These are phyloP conservation scores for Meiosimyza decipiens DNA, from an alignment of 2,888 invertebrate species.

Conservation along the genomic window DNA sequence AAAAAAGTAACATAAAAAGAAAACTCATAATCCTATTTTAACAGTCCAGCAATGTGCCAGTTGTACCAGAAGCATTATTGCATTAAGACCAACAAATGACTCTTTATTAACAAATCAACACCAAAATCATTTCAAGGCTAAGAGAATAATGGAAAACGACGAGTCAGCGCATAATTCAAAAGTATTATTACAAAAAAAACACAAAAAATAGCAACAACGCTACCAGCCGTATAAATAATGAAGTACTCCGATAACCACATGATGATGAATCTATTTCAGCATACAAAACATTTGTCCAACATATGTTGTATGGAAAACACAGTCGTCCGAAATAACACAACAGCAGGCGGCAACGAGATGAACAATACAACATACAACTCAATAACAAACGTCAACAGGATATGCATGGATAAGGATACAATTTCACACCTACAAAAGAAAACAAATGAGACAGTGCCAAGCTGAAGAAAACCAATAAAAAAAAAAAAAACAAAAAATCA, in stretches of 20 bases:
- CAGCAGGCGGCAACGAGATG: slow-evolving; percentile 28
- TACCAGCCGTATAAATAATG: neutral
- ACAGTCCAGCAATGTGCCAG: neutral
- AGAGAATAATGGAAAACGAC: neutral
- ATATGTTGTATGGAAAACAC: slow-evolving; percentile 10
- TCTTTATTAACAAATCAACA: slow-evolving; percentile 2
- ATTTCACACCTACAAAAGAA: slow-evolving; percentile 60
- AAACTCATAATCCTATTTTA: too few relatives aligned
- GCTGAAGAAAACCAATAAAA: neutral
- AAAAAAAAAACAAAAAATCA: neutral
- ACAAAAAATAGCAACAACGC: neutral
- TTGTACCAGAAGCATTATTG: neutral
- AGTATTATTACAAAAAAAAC: too few relatives aligned
- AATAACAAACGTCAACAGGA: slow-evolving; percentile 55
- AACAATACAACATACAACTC: slow-evolving; percentile 25
- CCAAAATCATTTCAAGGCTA: neutral
- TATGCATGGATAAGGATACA: slow-evolving; percentile 59
- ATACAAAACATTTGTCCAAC: slow-evolving; percentile 25
- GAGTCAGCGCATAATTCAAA: slow-evolving; percentile 2
- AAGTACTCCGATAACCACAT: neutral
- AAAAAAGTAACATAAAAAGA: too few relatives aligned
- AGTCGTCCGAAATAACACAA: neutral
- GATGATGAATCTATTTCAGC: slow-evolving; percentile 19
- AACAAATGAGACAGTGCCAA: slow-evolving; percentile 13
- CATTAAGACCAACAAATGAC: neutral